phyloP scores from a whole-genome alignment of 35 echinoderm and acorn worm species.

The Holothuria glaberrima region DNA sequence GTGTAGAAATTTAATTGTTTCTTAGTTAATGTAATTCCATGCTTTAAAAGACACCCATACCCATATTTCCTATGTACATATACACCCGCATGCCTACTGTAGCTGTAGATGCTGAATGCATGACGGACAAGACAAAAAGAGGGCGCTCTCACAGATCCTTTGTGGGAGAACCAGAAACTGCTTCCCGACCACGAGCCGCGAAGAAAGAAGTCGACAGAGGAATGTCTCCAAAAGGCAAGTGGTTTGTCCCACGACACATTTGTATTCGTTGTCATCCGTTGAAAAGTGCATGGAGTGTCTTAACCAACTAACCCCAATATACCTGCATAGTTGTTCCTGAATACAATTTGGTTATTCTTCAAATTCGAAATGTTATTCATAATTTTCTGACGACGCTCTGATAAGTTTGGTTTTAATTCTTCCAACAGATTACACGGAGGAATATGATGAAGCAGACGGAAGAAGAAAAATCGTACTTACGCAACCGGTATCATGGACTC shows the following conservation, averaged over 20 bases:
- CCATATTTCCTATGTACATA: constrained; percentile 22
- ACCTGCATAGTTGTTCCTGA: too few relatives aligned
- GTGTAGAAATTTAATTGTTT: too few relatives aligned
- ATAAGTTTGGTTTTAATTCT: background rate
- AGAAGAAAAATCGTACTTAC: constrained; percentile 41
- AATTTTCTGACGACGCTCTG: background rate
- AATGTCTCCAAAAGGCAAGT: constrained; percentile 27
- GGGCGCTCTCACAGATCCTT: background rate
- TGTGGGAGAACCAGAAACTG: background rate
- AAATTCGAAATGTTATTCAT: background rate
- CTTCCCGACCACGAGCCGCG: background rate
- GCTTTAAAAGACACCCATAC: constrained; percentile 11
- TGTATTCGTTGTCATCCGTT: background rate
- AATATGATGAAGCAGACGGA: constrained; percentile 29
- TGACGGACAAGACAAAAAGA: constrained; percentile 12
- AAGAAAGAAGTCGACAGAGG: background rate
- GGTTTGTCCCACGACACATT: constrained; percentile 3
- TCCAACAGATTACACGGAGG: constrained; percentile 42
- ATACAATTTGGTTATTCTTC: too few relatives aligned
- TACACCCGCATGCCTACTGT: constrained; percentile 40
- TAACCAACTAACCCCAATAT: constrained; percentile 9
- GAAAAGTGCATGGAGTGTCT: constrained; percentile 14
- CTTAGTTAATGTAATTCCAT: too few relatives aligned
- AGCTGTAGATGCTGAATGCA: constrained; percentile 9
- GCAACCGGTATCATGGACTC: constrained; percentile 30